Conservation (phyloP, 2,797 vertebrate genomes). For the Argyrosomus regius region DNA sequence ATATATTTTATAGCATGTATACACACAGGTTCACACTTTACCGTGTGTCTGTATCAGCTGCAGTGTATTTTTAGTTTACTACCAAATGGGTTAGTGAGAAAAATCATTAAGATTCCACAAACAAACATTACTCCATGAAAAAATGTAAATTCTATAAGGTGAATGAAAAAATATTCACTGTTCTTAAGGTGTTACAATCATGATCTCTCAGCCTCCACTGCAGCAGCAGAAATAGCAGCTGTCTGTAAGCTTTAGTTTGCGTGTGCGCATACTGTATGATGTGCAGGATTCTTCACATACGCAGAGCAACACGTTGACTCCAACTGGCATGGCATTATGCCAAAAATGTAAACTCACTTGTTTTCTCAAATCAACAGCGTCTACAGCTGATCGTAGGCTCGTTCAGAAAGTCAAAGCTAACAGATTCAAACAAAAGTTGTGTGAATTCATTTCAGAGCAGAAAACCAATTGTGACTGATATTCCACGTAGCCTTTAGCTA, state of each 20-base stretch:
- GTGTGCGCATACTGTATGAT: neutral
- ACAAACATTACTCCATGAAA: neutral
- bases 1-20: neutral
- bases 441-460: neutral
- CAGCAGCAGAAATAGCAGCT: conserved; percentile 6
- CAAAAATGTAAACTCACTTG: neutral
- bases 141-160: neutral
- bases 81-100: neutral
- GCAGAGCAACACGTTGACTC: neutral
- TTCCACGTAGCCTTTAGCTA: neutral
- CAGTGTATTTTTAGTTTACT: no score
- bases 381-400: neutral
- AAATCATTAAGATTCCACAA: conserved; percentile 2
- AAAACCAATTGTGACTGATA: neutral
- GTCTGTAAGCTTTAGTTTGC: neutral
- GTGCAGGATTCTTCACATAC: neutral
- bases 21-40: neutral
- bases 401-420: neutral
- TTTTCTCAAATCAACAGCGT: neutral
- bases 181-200: neutral
- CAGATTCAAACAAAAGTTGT: neutral
- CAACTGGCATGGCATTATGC: neutral
- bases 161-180: neutral
- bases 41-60: no score
- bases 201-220: conserved; percentile 1